Percentiles rank a stretch among this genome's conserved stretches.
phyloP scores from a whole-genome alignment of 2,797 vertebrate genomes.

The Xerus rutilus region DNA sequence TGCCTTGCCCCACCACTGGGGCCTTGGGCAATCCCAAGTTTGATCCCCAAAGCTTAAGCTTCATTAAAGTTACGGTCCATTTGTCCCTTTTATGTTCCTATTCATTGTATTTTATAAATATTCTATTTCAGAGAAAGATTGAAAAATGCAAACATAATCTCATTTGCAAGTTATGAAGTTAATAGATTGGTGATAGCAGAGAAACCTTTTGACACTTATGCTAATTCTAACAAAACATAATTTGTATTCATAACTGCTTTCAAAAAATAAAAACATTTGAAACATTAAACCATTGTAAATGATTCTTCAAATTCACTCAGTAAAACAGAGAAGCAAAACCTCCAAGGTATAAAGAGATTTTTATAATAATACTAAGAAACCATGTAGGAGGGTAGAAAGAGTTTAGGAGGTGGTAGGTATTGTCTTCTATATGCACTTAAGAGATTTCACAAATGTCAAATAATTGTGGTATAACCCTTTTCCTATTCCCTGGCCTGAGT shows the following conservation, averaged over 20 bases:
- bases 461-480: not conserved
- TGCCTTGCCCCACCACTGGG: too few species aligned
- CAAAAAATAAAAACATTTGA: slow-evolving; percentile 22
- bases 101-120: slow-evolving; percentile 9
- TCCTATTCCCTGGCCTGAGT: not conserved
- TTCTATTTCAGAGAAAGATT: not conserved
- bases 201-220: not conserved
- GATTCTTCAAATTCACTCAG: slow-evolving; percentile 3
- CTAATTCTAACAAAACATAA: slow-evolving; percentile 18
- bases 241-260: slow-evolving; percentile 28
- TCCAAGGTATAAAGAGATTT: not conserved
- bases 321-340: slow-evolving; percentile 25
- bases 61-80: not conserved
- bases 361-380: not conserved
- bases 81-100: not conserved
- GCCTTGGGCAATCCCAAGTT: not conserved
- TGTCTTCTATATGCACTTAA: not conserved
- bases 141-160: slow-evolving; percentile 1
- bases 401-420: not conserved
- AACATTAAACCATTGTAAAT: not conserved
- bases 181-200: not conserved
- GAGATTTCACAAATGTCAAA: not conserved
- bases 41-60: not conserved
- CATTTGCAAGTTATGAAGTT: not conserved
- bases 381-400: too few species aligned